Base-by-base conservation (phyloP, 2,888 invertebrate species). In the Lagria hirta region DNA sequence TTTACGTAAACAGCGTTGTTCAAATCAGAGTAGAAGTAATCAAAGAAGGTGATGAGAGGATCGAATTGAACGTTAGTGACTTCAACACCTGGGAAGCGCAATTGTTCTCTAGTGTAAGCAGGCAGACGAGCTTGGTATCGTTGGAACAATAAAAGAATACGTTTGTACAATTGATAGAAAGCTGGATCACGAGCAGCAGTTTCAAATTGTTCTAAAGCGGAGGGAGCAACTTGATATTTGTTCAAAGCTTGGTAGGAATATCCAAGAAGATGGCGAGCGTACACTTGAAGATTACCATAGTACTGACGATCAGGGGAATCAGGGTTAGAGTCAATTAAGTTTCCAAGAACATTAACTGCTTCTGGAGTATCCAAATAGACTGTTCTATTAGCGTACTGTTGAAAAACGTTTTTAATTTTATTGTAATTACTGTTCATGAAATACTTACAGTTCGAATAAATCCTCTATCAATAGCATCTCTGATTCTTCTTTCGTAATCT, bases 31-130 rank as follows among this genome's bases (percentile, higher is more conserved):
- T 80, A 78, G 60, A 73, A 77, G 48, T 83, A 63, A 54, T 84
- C 84, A 66, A 83, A 84, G 74, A 78, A 84, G 12, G 87, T 87
- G 16, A 79, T 70, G 21, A 88, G 69, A 44, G 82, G 79, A 56
- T 80, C 82, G 44, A 82, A 75, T 3, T 81, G 75, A 14, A 86
- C 80, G 48, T 78, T 77, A 52, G 51, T 40, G 49, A 88, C 77
- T 28, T 70, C 65, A 2, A 87, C 82, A 18, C 81, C 80, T 6
- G 80, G 78, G 47, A 78, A 68, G 28, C 74, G 57, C 16, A 87
- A 70, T 49, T 75, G 53, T 49, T 82, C 77, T 40, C 69, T 71
- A 36, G 75, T 81, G 75, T 88, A 86, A 0, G 71, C 61, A 18
- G 79, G 76, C 10, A 85, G 69, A 23, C 75, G 68, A 48, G 75